These are phyloP conservation scores for Pristionchus japonicus DNA, from an alignment of 2,888 invertebrate genomes.

Conservation along the genomic window DNA sequence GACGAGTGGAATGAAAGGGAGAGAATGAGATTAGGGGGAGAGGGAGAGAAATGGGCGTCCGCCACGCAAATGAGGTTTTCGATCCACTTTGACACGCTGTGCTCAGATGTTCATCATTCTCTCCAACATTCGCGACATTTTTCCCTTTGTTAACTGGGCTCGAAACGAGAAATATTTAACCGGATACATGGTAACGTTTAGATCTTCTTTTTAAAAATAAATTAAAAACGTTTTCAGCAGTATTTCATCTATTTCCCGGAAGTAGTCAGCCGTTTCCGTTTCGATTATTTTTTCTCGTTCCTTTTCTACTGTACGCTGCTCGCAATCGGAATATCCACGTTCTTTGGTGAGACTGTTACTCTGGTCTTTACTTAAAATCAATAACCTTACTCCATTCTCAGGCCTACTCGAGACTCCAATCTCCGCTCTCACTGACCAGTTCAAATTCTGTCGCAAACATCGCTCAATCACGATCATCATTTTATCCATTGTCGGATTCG, in stretches of 20 bases:
- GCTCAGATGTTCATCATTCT: not conserved
- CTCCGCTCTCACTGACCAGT: no score
- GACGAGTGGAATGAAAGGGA: no score
- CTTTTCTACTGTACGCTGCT: not conserved
- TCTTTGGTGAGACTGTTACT: not conserved
- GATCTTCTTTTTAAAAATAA: not conserved
- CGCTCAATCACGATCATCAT: not conserved
- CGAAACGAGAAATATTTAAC: not conserved
- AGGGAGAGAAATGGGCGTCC: no score
- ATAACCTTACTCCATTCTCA: not conserved
- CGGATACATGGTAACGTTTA: not conserved
- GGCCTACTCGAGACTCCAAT: slow-evolving; percentile 10
- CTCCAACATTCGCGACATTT: not conserved
- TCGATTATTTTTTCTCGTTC: not conserved
- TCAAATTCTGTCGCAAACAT: not conserved
- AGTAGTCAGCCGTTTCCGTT: not conserved
- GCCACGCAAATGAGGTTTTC: no score
- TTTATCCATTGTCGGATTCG: not conserved
- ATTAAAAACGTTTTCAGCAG: not conserved
- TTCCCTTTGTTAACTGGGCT: not conserved
- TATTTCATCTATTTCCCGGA: not conserved
- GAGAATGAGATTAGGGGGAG: no score
- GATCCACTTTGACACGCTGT: no score
- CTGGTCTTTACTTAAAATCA: not conserved
- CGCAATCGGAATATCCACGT: not conserved